phyloP scores from a whole-genome alignment of 1,140 invertebrate species.

The Chelonus insularis region DNA sequence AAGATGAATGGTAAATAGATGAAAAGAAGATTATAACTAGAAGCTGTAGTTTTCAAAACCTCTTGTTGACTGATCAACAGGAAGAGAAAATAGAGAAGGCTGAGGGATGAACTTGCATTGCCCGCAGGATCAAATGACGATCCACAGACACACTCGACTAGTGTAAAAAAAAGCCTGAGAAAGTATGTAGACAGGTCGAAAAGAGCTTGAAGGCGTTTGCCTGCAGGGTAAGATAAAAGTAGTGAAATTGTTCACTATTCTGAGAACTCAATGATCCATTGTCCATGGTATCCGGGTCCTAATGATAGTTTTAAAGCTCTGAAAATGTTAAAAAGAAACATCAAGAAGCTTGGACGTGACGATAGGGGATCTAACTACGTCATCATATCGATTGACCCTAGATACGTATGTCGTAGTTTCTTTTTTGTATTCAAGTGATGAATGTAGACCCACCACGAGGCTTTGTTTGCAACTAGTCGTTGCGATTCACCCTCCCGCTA shows the following conservation, averaged over 20 bases:
- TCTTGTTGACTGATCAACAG: neutral
- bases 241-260: neutral
- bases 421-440: neutral
- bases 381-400: conserved; percentile 9
- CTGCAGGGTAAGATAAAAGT: neutral
- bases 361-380: neutral
- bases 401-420: neutral
- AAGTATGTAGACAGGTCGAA: neutral
- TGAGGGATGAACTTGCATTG: conserved; percentile 5
- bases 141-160: neutral
- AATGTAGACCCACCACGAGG: conserved; percentile 8
- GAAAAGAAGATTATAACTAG: too few relatives aligned
- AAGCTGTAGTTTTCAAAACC: neutral
- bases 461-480: conserved; percentile 22
- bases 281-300: neutral
- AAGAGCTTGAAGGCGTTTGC: neutral
- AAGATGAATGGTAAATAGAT: too few relatives aligned
- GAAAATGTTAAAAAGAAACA: neutral
- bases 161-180: neutral
- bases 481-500: conserved; percentile 1
- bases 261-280: conserved; percentile 4
- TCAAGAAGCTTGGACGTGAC: too few relatives aligned
- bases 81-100: neutral
- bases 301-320: neutral
- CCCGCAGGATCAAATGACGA: conserved; percentile 5